These are phyloP conservation scores for Drosophila nigricruria DNA, from an alignment of 2,888 invertebrate species.

Conservation along the genomic window DNA sequence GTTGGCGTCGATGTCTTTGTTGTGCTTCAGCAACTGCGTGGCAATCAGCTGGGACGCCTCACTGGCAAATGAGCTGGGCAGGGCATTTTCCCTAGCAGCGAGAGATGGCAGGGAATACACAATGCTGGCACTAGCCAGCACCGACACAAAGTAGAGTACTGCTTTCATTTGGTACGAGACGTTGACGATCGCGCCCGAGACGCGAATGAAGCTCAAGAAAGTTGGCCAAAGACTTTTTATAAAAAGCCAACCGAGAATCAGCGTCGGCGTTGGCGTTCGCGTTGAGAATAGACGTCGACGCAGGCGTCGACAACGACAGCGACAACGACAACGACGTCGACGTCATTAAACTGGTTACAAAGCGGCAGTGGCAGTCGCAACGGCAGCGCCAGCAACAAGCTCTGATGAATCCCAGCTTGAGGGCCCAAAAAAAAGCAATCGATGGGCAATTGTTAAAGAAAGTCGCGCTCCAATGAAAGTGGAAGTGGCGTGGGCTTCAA, in stretches of 20 bases:
- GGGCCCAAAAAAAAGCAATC: constrained; percentile 1
- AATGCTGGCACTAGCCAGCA: constrained; percentile 39
- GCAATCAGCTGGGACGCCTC: constrained; percentile 83
- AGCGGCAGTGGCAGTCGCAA: neutral
- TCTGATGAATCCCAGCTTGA: constrained; percentile 25
- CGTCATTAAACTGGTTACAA: constrained; percentile 65
- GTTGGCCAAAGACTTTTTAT: constrained; percentile 84
- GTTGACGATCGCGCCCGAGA: constrained; percentile 57
- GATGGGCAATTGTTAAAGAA: constrained; percentile 60
- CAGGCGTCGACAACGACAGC: constrained; percentile 21
- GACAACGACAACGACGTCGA: constrained; percentile 17
- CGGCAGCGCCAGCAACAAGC: neutral
- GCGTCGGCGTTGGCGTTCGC: constrained; percentile 22
- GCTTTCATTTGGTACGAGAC: constrained; percentile 60
- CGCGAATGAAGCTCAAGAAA: constrained; percentile 83
- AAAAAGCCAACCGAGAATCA: constrained; percentile 67
- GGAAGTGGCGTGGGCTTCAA: constrained; percentile 76
- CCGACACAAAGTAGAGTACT: constrained; percentile 40
- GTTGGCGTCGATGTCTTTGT: constrained; percentile 85
- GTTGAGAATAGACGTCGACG: constrained; percentile 20
- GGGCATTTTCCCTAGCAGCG: constrained; percentile 21
- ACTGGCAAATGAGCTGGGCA: constrained; percentile 73
- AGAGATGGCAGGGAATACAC: constrained; percentile 48
- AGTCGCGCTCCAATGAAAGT: constrained; percentile 71
- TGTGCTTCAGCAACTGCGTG: constrained; percentile 82